Conservation (phyloP, 1,140 invertebrate species). For the Drosophila quadrilineata region DNA sequence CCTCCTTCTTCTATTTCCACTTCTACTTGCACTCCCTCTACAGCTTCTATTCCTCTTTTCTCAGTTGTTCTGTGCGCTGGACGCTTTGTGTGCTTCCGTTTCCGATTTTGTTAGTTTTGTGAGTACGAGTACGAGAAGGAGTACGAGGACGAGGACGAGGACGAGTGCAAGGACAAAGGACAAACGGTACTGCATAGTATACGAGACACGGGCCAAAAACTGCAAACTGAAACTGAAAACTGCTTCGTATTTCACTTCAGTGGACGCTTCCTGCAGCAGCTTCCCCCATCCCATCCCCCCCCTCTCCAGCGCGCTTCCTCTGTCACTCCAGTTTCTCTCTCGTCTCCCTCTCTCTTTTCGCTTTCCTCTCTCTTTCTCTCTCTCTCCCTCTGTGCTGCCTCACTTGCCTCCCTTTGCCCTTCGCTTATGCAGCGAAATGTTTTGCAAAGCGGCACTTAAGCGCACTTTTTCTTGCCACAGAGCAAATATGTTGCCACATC, state of each 20-base stretch:
- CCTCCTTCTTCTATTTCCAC: too few relatives aligned
- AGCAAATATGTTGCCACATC: conserved; percentile 53
- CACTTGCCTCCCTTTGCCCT: background rate
- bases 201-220: background rate
- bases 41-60: background rate
- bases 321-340: background rate
- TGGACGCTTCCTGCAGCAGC: background rate
- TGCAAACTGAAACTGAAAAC: background rate
- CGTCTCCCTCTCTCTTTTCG: background rate
- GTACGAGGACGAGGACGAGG: conserved; percentile 6
- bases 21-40: background rate
- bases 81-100: conserved; percentile 77
- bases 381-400: conserved; percentile 24
- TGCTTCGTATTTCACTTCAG: conserved; percentile 24
- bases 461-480: conserved; percentile 62
- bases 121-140: conserved; percentile 33
- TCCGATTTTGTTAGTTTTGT: conserved; percentile 75
- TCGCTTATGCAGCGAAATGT: conserved; percentile 62
- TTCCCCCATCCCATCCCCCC: too few relatives aligned
- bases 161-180: background rate
- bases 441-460: conserved; percentile 78
- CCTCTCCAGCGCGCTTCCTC: too few relatives aligned
- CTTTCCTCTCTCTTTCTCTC: background rate
- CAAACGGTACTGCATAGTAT: too few relatives aligned
- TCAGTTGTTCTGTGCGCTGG: conserved; percentile 16